These are phyloP conservation scores for Anthopleura sola DNA, from an alignment of 64 coral and sea anemone species.

Conservation along the genomic window DNA sequence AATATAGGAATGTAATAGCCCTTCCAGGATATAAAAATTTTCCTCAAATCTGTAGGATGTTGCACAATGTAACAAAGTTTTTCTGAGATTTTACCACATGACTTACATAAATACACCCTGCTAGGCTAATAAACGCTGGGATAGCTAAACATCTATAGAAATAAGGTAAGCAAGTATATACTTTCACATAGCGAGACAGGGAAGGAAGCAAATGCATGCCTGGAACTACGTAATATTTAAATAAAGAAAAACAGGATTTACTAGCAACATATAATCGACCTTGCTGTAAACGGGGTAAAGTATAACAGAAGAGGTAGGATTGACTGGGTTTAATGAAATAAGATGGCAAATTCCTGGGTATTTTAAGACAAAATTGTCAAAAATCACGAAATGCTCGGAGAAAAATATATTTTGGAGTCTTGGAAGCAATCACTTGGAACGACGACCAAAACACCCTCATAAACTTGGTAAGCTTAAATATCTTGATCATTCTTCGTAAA, in stretches of 20 bases:
- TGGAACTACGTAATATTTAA: background rate
- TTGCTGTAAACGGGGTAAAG: background rate
- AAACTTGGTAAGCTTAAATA: background rate
- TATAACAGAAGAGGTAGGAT: background rate
- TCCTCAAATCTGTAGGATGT: no score
- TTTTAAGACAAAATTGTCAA: background rate
- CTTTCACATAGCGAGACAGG: background rate
- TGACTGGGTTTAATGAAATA: background rate
- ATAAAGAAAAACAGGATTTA: background rate
- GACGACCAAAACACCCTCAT: background rate
- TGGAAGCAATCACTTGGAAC: constrained; percentile 14
- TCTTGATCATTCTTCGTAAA: background rate
- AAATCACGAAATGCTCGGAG: background rate
- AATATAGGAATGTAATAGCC: no score
- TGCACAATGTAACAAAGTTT: no score
- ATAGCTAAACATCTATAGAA: background rate
- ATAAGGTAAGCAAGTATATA: background rate
- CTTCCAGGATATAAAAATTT: no score
- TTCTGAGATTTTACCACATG: no score
- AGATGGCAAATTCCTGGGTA: background rate
- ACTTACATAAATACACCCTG: no score
- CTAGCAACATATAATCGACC: background rate
- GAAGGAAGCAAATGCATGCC: background rate
- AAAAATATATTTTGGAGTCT: background rate
- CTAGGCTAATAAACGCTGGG: background rate